A percentile compares a stretch with the other conserved stretches of the same genome.
Conservation (phyloP, 2,888 invertebrate genomes). For the Agriopis aurantiaria region DNA sequence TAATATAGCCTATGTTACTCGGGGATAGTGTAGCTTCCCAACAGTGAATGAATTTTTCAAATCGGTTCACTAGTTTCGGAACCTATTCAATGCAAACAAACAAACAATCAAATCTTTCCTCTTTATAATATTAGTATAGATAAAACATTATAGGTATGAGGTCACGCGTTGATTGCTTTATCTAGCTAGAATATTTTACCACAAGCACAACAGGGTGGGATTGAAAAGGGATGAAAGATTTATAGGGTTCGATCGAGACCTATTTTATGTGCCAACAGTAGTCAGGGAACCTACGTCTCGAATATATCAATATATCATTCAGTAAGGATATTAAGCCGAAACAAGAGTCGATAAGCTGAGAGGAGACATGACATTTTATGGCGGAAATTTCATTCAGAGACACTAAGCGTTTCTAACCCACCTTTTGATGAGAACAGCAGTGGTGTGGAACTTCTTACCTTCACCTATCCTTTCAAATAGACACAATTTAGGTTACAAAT, state of each 20-base stretch:
- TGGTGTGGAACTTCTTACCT: too few species aligned
- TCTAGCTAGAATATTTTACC: constrained; percentile 19
- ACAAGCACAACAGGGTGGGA: constrained; percentile 6
- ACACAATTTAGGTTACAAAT: too few species aligned
- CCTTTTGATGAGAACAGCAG: too few species aligned
- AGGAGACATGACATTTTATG: not conserved
- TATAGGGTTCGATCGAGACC: constrained; percentile 21
- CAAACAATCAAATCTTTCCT: too few species aligned
- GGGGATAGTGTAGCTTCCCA: too few species aligned
- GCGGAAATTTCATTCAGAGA: not conserved
- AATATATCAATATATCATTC: constrained; percentile 3
- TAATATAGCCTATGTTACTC: too few species aligned
- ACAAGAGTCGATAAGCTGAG: not conserved
- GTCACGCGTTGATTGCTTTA: constrained; percentile 16
- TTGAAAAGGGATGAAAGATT: constrained; percentile 31
- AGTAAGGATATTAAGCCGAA: not conserved
- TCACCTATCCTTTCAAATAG: too few species aligned
- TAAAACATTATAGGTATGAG: not conserved
- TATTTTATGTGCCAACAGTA: constrained; percentile 17
- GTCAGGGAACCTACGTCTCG: constrained; percentile 6
- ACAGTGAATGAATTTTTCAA: too few species aligned
- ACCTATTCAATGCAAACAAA: too few species aligned
- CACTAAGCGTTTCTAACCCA: too few species aligned
- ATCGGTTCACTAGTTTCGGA: too few species aligned
- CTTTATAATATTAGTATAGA: too few species aligned